A percentile compares a stretch with the other conserved stretches of the same genome.
Evolutionary conservation across 2,797 vertebrate species (phyloP).

Genomic region (Chelon auratus): DNA sequence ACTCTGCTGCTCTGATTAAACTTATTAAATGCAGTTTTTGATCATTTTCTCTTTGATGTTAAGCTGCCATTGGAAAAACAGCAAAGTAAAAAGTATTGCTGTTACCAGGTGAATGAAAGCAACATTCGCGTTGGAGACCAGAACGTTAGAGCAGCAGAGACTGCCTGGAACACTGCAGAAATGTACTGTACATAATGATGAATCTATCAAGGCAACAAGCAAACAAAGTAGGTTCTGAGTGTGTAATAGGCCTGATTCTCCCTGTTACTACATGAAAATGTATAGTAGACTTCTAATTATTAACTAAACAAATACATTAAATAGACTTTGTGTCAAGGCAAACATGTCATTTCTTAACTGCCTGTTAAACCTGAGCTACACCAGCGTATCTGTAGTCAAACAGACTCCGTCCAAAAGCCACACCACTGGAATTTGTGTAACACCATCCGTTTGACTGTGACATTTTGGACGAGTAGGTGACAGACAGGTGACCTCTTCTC

Average conservation of each 20-base stretch:
- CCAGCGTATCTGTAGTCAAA: constrained; percentile 14
- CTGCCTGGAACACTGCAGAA: not conserved
- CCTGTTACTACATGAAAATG: not conserved
- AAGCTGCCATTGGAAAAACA: not conserved
- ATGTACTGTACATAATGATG: not conserved
- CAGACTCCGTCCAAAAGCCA: constrained; percentile 2
- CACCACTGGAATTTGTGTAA: not conserved
- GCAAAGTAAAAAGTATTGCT: not conserved
- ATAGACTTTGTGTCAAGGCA: not conserved
- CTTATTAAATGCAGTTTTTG: not conserved
- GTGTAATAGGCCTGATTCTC: not conserved
- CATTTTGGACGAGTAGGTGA: constrained; percentile 13
- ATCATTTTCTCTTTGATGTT: not conserved
- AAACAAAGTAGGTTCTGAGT: not conserved
- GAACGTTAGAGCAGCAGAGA: not conserved
- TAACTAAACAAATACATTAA: constrained; percentile 12
- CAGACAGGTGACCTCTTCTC: constrained; percentile 41
- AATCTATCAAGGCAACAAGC: not conserved
- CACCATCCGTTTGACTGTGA: not conserved
- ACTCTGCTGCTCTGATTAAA: not conserved
- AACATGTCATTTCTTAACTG: not conserved
- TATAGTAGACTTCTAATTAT: not conserved
- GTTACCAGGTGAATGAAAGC: not conserved
- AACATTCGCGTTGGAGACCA: not conserved
- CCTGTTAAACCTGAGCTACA: constrained; percentile 17